Base-by-base conservation (phyloP, 2,888 invertebrate species). In the Plutella xylostella region DNA sequence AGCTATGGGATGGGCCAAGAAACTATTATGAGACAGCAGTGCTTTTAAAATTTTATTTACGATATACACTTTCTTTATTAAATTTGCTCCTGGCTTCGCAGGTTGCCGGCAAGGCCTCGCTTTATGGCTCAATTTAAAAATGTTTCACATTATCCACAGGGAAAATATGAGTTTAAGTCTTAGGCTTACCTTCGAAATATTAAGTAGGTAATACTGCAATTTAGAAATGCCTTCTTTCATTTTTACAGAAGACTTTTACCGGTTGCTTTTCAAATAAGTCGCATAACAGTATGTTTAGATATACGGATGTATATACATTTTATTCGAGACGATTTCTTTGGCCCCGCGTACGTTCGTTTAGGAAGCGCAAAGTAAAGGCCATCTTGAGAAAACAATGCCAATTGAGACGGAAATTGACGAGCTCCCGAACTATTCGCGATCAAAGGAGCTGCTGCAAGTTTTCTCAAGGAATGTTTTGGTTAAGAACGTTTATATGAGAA, bases 101-200 rank as follows among this genome's bases (percentile, higher is more conserved):
- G 65, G 63, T 63, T 60, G 66, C 68, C 63, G 61, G 62, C 58
- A 60, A 66, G 65, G 65, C 68, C 70, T 63, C 68, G 61, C 56
- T 76, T 79, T 78, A 80, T 75, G 62, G 65, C 64, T 63, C 72
- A 74, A 72, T 78, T 72, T 71, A 72, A 76, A 73, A 72, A 70
- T 69, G 68, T 68, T 72, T 65, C 61, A 68, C 67, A 67, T 74
- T 73, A 71, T 69, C 68, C 65, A 63, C 55, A 55, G 56, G 58
- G 60, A 61, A 68, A 71, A 72, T 72, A 71, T 72, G 70, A 67
- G 63, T 68, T 61, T 65, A 56, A 60, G 62, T 58, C 65, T 65
- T 61, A 60, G 57, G 62, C 56, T 59, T 50, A 43, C 34, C 34
- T 43, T 20, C 4, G 22, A 22, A 34, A n/a, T 34, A 43, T 42